Conservation (phyloP, 1,140 invertebrate species). For the Drosophila kanapiae region DNA sequence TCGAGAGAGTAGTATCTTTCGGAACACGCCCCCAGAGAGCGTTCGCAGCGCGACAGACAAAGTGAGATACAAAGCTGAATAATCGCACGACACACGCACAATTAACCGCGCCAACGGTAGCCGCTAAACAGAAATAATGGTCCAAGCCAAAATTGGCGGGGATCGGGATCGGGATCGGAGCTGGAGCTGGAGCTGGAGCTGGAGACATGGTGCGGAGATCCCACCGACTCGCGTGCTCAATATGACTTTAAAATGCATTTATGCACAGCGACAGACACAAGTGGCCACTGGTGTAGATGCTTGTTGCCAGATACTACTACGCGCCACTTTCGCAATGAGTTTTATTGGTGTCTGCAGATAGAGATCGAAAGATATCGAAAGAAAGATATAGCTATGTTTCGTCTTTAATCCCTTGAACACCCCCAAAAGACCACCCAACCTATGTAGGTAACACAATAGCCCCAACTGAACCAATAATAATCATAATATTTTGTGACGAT, state of each 20-base stretch:
- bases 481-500: conserved; percentile 65
- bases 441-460: conserved; percentile 46
- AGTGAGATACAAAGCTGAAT: conserved; percentile 73
- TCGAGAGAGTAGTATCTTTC: conserved; percentile 41
- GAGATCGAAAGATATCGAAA: conserved; percentile 27
- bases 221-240: conserved; percentile 53
- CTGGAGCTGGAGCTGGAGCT: background rate
- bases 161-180: conserved; percentile 10
- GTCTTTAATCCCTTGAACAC: background rate
- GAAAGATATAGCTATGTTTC: conserved; percentile 1
- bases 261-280: conserved; percentile 50
- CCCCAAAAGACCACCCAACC: conserved; percentile 32
- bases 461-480: conserved; percentile 35
- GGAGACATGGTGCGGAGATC: no score
- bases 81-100: conserved; percentile 71
- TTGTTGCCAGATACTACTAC: conserved; percentile 65
- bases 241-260: conserved; percentile 75
- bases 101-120: conserved; percentile 56
- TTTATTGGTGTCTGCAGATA: conserved; percentile 66
- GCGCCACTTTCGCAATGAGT: conserved; percentile 66
- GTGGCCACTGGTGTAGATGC: conserved; percentile 51
- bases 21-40: conserved; percentile 76
- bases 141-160: conserved; percentile 43
- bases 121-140: conserved; percentile 38
- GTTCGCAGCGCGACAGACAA: conserved; percentile 45